These are phyloP conservation scores for Epizoanthus scotinus DNA, from an alignment of 92 coral and sea anemone genomes.

Conservation along the genomic window DNA sequence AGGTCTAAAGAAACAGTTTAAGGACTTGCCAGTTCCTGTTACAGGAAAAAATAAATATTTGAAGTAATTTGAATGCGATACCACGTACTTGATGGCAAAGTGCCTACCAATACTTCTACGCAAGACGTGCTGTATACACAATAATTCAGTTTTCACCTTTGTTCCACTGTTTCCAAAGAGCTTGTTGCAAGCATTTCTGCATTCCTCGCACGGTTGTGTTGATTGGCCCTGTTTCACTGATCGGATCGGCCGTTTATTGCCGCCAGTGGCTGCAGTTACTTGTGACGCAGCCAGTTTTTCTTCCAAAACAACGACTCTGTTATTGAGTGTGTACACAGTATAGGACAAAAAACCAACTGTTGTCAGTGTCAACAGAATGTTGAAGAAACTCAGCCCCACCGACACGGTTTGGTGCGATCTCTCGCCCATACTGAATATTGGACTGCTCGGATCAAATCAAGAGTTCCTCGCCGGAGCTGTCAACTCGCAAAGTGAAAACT, in stretches of 20 bases:
- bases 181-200: conserved; percentile 6
- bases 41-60: no score
- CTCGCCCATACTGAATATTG: not conserved
- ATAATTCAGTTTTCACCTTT: not conserved
- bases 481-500: no score
- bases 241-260: conserved; percentile 6
- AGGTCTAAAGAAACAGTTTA: no score
- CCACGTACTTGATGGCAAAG: no score
- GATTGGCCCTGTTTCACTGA: not conserved
- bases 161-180: not conserved
- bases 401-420: not conserved
- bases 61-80: no score
- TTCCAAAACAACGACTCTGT: not conserved
- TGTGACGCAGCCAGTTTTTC: conserved; percentile 10
- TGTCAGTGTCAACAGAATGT: conserved; percentile 10
- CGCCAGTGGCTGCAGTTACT: not conserved
- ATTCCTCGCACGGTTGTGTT: conserved; percentile 8
- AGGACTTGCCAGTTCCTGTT: no score
- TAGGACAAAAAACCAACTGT: conserved; percentile 10
- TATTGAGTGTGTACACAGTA: conserved; percentile 13
- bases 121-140: no score
- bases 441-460: no score
- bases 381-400: conserved; percentile 7
- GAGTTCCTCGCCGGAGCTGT: no score
- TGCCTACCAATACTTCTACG: no score